Evolutionary conservation across 2,888 invertebrate species (phyloP).

Genomic region (Corbicula japonica): DNA sequence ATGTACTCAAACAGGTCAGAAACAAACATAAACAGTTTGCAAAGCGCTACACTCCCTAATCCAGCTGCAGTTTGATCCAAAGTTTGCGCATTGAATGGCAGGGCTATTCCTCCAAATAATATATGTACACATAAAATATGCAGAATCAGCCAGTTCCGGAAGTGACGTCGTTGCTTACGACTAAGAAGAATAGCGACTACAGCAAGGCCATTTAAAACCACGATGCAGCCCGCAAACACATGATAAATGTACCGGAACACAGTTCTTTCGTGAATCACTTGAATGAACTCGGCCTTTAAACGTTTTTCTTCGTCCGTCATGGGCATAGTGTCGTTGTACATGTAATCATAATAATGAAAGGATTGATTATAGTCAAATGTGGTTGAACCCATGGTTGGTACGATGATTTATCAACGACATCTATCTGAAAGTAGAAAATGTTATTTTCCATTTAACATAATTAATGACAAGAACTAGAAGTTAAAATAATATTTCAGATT

Average conservation of each 20-base stretch:
- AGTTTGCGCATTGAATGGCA: conserved; percentile 55
- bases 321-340: no score
- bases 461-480: no score
- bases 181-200: conserved; percentile 42
- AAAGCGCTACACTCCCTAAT: conserved; percentile 36
- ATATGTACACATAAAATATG: conserved; percentile 57
- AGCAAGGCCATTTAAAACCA: conserved; percentile 39
- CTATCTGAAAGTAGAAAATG: no score
- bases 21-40: conserved; percentile 53
- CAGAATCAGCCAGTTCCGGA: conserved; percentile 61
- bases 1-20: conserved; percentile 54
- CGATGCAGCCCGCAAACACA: conserved; percentile 46
- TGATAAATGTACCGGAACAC: conserved; percentile 52
- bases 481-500: no score
- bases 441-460: no score
- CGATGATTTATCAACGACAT: no score
- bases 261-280: no score
- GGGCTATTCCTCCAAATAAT: conserved; percentile 49
- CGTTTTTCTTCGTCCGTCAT: no score
- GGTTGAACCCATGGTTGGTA: no score
- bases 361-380: no score
- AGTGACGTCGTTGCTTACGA: conserved; percentile 55
- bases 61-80: conserved; percentile 29
- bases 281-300: no score
- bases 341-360: no score